Base-by-base conservation (phyloP, 2,797 vertebrate genomes). In the Urophycis tenuis region DNA sequence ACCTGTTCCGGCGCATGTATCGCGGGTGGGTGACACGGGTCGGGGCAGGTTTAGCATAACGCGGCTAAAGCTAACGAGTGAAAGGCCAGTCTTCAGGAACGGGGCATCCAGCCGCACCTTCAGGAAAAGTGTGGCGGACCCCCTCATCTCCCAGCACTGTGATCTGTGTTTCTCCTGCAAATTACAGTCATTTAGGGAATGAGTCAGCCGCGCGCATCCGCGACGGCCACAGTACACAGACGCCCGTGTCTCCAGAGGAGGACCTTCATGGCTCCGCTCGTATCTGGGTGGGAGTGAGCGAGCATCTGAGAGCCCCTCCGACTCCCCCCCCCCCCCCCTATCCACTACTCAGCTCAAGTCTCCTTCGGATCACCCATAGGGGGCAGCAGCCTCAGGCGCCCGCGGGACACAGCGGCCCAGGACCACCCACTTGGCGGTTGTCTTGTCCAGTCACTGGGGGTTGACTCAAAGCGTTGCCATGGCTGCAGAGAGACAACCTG, bases 101-200 rank as follows among this genome's bases (percentile, higher is more conserved):
- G 77, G 81, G 77, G 78, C 74, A 81, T 86, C 84, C 79, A 82
- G 85, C 83, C 85, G 83, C 60, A n/a, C 60, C 78, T 81, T 29
- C 12, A 35, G 73, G 79, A 80, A 78, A 71, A 84, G 86, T 82
- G 84, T 9, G 77, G 30, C 67, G 72, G 78, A 73, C 84, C 41
- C 85, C 86, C 85, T 79, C 74, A 79, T 79, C 78, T 87, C 76
- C 71, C 79, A 73, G 80, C 77, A 77, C 80, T 87, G 74, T 85
- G 80, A 79, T 78, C 80, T 72, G 64, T 81, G 85, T 87, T 91
- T 87, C 82, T 90, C 74, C 81, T 88, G 81, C 74, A 88, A 91
- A 91, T 92, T 87, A 92, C 86, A 89, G 91, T 90, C 77, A 90
- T 92, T 92, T 86, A 67, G 77, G 74, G 74, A 73, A 81, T 91